A percentile compares a stretch with the other conserved stretches of the same genome.
phyloP scores from a whole-genome alignment of 2,797 vertebrate genomes.

The Lagodon rhomboides region DNA sequence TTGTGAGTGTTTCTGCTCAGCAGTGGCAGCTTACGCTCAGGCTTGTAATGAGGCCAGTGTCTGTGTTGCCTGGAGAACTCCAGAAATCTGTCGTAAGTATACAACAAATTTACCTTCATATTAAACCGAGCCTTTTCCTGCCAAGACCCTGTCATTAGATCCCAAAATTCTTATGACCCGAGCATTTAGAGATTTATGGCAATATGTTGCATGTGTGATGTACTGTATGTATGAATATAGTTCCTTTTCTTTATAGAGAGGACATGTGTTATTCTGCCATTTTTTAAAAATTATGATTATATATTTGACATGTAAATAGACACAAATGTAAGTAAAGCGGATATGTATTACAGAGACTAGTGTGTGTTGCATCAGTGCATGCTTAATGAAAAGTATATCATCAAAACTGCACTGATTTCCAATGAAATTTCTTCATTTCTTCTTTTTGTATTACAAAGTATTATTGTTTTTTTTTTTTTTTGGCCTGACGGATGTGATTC shows the following conservation, averaged over 20 bases:
- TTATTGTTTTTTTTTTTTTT: background rate
- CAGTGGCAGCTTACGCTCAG: slow-evolving; percentile 88
- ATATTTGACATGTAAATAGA: background rate
- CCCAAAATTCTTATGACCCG: background rate
- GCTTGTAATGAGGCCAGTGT: slow-evolving; percentile 85
- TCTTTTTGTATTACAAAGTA: background rate
- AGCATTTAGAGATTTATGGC: background rate
- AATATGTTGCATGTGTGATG: background rate
- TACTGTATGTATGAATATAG: background rate
- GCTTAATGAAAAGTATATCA: background rate
- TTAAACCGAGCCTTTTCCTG: background rate
- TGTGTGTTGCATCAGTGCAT: background rate
- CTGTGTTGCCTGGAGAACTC: slow-evolving; percentile 88
- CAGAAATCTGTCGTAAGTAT: slow-evolving; percentile 88
- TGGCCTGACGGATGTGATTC: background rate
- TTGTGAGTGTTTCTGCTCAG: slow-evolving; percentile 89
- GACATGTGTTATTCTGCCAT: background rate
- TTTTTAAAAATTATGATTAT: background rate
- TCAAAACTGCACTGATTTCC: background rate
- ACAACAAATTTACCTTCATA: background rate
- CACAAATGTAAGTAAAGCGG: background rate
- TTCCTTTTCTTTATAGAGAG: background rate
- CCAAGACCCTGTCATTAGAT: background rate
- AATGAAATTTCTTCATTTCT: background rate
- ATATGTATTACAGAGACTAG: background rate